Percentiles rank a stretch among this genome's conserved stretches.
Evolutionary conservation across 2,888 invertebrate genomes (phyloP).

Genomic region (Orthosia gracilis): DNA sequence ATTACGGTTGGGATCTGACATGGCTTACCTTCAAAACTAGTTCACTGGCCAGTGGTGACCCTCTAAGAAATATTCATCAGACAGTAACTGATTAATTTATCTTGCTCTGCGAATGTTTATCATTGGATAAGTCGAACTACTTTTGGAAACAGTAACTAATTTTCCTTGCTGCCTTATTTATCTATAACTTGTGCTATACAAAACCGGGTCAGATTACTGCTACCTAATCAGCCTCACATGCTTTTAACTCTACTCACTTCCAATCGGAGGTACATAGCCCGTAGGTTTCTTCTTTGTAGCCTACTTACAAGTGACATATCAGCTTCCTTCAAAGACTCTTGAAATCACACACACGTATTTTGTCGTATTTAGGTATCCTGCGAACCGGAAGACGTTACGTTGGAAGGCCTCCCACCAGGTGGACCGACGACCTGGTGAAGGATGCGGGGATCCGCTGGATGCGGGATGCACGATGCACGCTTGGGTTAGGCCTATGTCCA

Average conservation of each 20-base stretch:
- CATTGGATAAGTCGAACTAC: not conserved
- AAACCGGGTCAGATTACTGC: too few relatives aligned
- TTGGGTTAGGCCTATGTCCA: too few relatives aligned
- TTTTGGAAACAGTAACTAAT: not conserved
- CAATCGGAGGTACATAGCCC: not conserved
- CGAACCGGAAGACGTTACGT: too few relatives aligned
- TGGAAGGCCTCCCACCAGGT: too few relatives aligned
- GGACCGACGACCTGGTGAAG: too few relatives aligned
- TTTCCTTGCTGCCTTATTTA: not conserved
- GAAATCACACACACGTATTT: not conserved
- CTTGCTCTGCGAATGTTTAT: not conserved
- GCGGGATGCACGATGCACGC: too few relatives aligned
- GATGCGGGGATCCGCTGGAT: too few relatives aligned
- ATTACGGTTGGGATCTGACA: not conserved
- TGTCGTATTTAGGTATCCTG: too few relatives aligned
- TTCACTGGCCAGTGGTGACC: not conserved
- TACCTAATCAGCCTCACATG: too few relatives aligned
- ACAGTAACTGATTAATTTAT: not conserved
- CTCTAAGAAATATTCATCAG: not conserved
- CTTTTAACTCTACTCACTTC: not conserved
- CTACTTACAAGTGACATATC: too few relatives aligned
- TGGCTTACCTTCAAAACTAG: not conserved
- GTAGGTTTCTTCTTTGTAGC: too few relatives aligned
- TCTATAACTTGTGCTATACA: not conserved
- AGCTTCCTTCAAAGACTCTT: not conserved